These are phyloP conservation scores for Drosophila guanche DNA, from an alignment of 1,140 invertebrate genomes.

Conservation along the genomic window DNA sequence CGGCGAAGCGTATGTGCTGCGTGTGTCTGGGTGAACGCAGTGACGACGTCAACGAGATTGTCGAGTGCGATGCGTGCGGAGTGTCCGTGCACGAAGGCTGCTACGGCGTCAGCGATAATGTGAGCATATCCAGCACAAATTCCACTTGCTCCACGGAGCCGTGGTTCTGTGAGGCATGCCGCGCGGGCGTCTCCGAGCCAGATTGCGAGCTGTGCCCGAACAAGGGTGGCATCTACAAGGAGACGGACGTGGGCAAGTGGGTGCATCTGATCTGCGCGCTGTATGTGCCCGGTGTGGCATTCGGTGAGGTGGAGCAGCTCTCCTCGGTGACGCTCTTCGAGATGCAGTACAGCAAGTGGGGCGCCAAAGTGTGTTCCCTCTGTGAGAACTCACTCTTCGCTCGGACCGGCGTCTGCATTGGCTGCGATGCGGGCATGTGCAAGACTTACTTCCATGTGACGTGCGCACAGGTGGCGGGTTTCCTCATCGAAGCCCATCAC, in stretches of 20 bases:
- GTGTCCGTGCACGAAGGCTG: slow-evolving; percentile 98
- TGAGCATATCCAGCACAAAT: slow-evolving; percentile 94
- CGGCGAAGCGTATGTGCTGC: slow-evolving; percentile 90
- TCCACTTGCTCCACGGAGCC: slow-evolving; percentile 97
- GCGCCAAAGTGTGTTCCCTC: slow-evolving; percentile 92
- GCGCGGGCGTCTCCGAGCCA: slow-evolving; percentile 93
- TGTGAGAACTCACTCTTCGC: slow-evolving; percentile 94
- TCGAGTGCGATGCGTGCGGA: slow-evolving; percentile 98
- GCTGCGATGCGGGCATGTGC: slow-evolving; percentile 99
- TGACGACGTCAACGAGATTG: slow-evolving; percentile 97
- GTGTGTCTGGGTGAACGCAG: slow-evolving; percentile 96
- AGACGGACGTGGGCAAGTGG: slow-evolving; percentile 98
- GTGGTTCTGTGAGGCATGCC: slow-evolving; percentile 99
- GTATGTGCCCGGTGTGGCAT: slow-evolving; percentile 98
- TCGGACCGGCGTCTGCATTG: slow-evolving; percentile 96
- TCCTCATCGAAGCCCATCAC: slow-evolving; percentile 95
- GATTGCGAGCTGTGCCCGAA: slow-evolving; percentile 95
- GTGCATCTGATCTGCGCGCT: slow-evolving; percentile 98
- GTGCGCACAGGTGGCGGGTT: slow-evolving; percentile 96
- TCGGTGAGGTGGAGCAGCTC: slow-evolving; percentile 95
- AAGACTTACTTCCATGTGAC: slow-evolving; percentile 99
- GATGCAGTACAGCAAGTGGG: slow-evolving; percentile 98
- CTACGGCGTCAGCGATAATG: slow-evolving; percentile 97
- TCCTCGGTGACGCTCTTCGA: slow-evolving; percentile 96
- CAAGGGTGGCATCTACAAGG: slow-evolving; percentile 96